Base-by-base conservation (phyloP, 2,888 invertebrate species). In the Drosophila quinaria region DNA sequence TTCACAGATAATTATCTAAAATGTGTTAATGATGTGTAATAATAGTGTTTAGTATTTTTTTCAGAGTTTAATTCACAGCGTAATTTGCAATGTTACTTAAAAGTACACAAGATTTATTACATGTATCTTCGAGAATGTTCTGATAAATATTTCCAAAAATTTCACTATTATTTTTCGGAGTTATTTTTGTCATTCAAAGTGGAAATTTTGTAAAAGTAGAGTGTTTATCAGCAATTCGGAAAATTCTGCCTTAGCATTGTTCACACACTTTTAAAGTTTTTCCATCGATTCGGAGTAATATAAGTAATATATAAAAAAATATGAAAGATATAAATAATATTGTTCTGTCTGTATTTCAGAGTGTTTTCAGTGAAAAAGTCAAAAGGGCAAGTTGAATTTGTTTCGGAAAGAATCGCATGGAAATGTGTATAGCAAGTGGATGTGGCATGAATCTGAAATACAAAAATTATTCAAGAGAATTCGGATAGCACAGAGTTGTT, bases 401-500 rank as follows among this genome's bases (percentile, higher is more conserved):
- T 15, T 49, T n/a, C 1, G 3, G n/a, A 6, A 13, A 15, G 13
- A 19, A 13, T 35, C 33, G 9, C 50, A 33, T 13, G 17, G 17
- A 39, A 22, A 15, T 52, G 5, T 5, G 25, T 37, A 35, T 10
- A 13, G 29, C 35, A 35, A 35, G n/a, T 22, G 9, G 39, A 22
- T 22, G n/a, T n/a, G 1, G 42, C 25, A n/a, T 31, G 13, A 25
- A 29, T 33, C 13, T 50, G 19, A 15, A 35, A 11, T 13, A 15
- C 42, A 42, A n/a, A 22, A 39, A 37, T 37, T 9, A 22, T 47
- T 37, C 51, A 68, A 42, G 4, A 50, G 29, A n/a, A 51, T 69
- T 15, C 25, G 22, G 47, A 62, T 63, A 46, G 39, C 52, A 35
- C 35, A 75, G 65, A 54, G 22, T 61, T 77, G 73, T 73, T 77